Conservation (phyloP, 2,888 invertebrate genomes). For the Cerastis leucographa region DNA sequence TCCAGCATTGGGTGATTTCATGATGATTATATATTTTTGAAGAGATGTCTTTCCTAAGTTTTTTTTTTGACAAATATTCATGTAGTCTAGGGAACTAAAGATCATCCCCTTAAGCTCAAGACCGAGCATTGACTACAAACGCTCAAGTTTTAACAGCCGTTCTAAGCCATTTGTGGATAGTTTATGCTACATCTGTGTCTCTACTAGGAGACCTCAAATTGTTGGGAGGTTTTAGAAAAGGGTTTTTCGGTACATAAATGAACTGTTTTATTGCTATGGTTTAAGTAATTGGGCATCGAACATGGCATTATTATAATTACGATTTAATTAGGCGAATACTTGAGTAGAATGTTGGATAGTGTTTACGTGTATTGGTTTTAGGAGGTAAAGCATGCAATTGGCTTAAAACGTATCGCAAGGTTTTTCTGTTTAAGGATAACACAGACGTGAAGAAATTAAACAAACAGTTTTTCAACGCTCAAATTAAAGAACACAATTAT, state of each 20-base stretch:
- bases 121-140: constrained; percentile 15
- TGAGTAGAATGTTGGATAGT: neutral
- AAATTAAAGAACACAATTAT: neutral
- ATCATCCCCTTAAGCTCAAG: neutral
- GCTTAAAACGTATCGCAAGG: neutral
- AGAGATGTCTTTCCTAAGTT: no score
- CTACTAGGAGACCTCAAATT: constrained; percentile 19
- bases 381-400: neutral
- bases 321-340: neutral
- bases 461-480: neutral
- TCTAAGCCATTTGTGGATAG: constrained; percentile 40
- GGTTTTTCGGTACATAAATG: neutral
- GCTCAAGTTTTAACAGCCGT: constrained; percentile 18
- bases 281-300: neutral
- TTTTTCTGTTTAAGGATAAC: neutral
- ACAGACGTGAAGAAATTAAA: neutral
- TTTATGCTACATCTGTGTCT: constrained; percentile 21
- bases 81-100: neutral
- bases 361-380: neutral
- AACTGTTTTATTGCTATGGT: constrained; percentile 1
- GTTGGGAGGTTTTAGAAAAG: constrained; percentile 8
- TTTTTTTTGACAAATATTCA: no score
- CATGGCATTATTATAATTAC: neutral
- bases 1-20: no score
- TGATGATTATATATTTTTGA: no score